A percentile compares a stretch with the other conserved stretches of the same genome.
phyloP scores from a whole-genome alignment of 2,797 vertebrate species.

The Bufotes viridis region DNA sequence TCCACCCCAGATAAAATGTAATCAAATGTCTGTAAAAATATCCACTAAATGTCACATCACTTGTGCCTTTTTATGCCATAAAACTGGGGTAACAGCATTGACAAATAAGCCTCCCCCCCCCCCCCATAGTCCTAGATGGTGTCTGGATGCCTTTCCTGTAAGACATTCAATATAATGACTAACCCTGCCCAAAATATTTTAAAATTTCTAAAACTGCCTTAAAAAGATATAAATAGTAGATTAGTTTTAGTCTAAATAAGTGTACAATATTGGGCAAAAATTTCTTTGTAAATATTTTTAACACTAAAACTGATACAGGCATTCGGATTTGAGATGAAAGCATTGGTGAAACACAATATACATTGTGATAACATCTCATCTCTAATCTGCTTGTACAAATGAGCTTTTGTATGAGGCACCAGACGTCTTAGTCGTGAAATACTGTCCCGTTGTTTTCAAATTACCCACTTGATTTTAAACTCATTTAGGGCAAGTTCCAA shows the following conservation, averaged over 20 bases:
- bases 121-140: no score
- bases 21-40: no score
- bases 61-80: no score
- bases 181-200: not conserved
- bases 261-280: not conserved
- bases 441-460: conserved; percentile 12
- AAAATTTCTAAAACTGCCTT: not conserved
- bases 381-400: conserved; percentile 4
- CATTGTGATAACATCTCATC: conserved; percentile 42
- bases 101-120: no score
- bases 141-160: no score
- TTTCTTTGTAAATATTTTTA: not conserved
- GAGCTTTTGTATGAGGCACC: conserved; percentile 46
- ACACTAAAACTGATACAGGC: not conserved
- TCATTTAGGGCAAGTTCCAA: not conserved
- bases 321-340: conserved; percentile 30
- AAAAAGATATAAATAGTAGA: no score
- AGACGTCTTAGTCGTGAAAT: not conserved
- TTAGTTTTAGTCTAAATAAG: not conserved
- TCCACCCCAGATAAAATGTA: no score
- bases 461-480: conserved; percentile 45
- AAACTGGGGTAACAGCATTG: no score
- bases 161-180: not conserved
- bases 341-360: conserved; percentile 50
- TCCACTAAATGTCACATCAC: no score